phyloP scores from a whole-genome alignment of 2,888 invertebrate species.

The Tineola bisselliella region DNA sequence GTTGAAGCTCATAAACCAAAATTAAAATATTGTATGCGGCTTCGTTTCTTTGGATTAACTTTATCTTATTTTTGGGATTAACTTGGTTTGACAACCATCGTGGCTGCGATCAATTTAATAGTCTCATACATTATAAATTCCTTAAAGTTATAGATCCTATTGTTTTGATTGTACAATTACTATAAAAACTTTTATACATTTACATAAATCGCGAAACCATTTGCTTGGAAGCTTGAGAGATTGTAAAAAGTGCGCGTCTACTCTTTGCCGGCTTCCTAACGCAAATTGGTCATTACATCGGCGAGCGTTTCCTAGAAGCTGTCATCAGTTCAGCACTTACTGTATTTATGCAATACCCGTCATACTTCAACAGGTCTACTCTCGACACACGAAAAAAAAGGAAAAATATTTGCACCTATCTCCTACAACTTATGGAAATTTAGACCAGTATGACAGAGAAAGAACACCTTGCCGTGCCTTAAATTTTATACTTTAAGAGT shows the following conservation, averaged over 20 bases:
- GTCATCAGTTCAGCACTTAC: slow-evolving; percentile 30
- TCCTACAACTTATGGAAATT: not conserved
- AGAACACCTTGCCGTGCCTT: not conserved
- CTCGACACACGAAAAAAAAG: not conserved
- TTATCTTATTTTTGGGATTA: no score
- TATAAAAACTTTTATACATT: not conserved
- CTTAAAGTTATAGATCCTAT: no score
- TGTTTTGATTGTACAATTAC: not conserved
- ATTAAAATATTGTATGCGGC: no score
- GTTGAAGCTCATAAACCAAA: no score
- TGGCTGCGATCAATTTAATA: no score
- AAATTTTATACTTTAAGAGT: not conserved
- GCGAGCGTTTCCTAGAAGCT: not conserved
- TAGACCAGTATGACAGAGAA: not conserved
- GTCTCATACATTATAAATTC: no score
- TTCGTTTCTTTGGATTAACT: no score
- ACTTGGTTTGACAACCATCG: no score
- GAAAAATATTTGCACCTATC: not conserved
- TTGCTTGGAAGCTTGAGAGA: slow-evolving; percentile 39
- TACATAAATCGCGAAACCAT: slow-evolving; percentile 23
- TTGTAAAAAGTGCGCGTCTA: slow-evolving; percentile 26
- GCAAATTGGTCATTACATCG: slow-evolving; percentile 41
- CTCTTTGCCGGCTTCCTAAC: slow-evolving; percentile 25
- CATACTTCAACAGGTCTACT: slow-evolving; percentile 19
- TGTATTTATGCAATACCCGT: slow-evolving; percentile 41